Percentiles rank a stretch among this genome's conserved stretches.
Conservation (phyloP, 2,113 vertebrate genomes). For the Lagopus leucura region DNA sequence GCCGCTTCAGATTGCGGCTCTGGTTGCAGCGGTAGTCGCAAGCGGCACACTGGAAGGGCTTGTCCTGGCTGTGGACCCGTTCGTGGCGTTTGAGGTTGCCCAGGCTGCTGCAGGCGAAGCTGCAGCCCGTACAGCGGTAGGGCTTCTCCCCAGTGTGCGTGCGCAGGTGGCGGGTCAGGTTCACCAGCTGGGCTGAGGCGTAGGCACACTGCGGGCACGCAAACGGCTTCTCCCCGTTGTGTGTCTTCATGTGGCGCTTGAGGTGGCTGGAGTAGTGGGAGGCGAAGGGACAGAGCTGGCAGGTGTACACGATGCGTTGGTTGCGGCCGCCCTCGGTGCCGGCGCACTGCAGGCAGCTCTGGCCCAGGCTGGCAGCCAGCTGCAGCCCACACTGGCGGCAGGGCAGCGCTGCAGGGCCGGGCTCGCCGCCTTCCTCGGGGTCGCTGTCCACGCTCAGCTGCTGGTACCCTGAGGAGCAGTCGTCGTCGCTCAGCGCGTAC, state of each 20-base stretch:
- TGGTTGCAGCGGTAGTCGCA: conserved; percentile 75
- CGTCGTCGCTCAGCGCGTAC: conserved; percentile 89
- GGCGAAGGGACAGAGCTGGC: conserved; percentile 93
- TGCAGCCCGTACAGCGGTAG: conserved; percentile 92
- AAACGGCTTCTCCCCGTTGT: conserved; percentile 97
- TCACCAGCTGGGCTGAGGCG: conserved; percentile 95
- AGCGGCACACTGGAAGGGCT: conserved; percentile 74
- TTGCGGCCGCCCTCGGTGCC: conserved; percentile 70
- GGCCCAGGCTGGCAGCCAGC: conserved; percentile 74
- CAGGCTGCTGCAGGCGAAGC: conserved; percentile 95
- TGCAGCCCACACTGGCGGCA: conserved; percentile 90
- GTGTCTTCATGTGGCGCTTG: conserved; percentile 98
- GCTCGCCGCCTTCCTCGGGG: conserved; percentile 81
- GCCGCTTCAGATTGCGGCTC: conserved; percentile 76
- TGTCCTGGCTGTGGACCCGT: conserved; percentile 87
- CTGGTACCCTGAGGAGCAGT: conserved; percentile 84
- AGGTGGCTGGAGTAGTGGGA: conserved; percentile 97
- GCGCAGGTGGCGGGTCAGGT: conserved; percentile 95
- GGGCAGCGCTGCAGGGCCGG: conserved; percentile 79
- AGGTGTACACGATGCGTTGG: conserved; percentile 85
- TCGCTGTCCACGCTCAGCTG: conserved; percentile 90
- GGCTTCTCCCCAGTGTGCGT: conserved; percentile 98
- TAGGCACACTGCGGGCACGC: conserved; percentile 93
- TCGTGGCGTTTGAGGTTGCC: conserved; percentile 97
- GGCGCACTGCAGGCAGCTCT: conserved; percentile 74